Percentiles rank a stretch among this genome's conserved stretches.
Evolutionary conservation across 2,113 vertebrate species (phyloP).

Genomic region (Hiodon tergisus): DNA sequence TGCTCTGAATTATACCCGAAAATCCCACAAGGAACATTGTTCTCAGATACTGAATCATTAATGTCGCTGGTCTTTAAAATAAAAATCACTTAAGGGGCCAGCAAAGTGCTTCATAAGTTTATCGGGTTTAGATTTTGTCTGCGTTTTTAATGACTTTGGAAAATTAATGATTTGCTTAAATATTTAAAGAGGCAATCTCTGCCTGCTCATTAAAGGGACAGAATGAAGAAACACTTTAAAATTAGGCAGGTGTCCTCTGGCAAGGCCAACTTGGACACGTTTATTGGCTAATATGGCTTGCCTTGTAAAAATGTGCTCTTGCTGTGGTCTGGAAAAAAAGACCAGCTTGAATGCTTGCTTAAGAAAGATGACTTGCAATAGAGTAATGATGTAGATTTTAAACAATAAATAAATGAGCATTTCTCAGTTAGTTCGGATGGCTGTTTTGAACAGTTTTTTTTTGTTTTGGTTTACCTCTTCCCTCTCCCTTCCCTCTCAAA

Average conservation of each 20-base stretch:
- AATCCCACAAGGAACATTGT: neutral
- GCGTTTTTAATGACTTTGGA: constrained; percentile 15
- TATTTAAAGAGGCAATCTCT: constrained; percentile 11
- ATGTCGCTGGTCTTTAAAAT: constrained; percentile 4
- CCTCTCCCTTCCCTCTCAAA: no score
- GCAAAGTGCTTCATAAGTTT: constrained; percentile 1
- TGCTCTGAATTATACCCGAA: neutral
- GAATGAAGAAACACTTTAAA: neutral
- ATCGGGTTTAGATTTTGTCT: constrained; percentile 10
- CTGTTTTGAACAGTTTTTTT: no score
- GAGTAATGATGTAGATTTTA: no score
- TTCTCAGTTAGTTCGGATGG: no score
- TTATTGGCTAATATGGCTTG: neutral
- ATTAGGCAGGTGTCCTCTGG: neutral
- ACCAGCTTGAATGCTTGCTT: no score
- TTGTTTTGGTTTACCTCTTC: no score
- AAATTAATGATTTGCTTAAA: constrained; percentile 14
- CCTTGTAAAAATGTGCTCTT: neutral
- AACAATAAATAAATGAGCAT: no score
- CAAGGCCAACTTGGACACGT: neutral
- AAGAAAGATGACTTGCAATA: no score
- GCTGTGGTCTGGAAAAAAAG: no score
- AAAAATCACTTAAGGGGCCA: constrained; percentile 6
- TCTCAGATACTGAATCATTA: constrained; percentile 7
- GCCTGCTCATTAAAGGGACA: neutral